A percentile compares a stretch with the other conserved stretches of the same genome.
Conservation (phyloP, 2,113 vertebrate genomes). For the Sarotherodon lohbergeri region DNA sequence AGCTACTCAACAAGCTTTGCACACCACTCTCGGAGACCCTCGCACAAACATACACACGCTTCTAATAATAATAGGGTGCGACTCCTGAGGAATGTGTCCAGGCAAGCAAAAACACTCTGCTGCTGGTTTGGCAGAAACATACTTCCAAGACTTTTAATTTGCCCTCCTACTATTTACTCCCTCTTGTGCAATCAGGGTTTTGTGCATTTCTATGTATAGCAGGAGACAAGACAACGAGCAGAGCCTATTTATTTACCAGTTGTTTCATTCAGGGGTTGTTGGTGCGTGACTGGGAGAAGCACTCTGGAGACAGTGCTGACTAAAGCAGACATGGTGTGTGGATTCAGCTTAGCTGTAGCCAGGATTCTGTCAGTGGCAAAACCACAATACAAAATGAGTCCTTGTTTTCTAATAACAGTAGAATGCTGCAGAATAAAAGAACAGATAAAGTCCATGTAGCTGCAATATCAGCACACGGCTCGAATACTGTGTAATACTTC, state of each 20-base stretch:
- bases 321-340: constrained; percentile 28
- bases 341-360: constrained; percentile 21
- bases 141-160: constrained; percentile 55
- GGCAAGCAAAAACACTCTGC: constrained; percentile 57
- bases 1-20: constrained; percentile 3
- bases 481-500: not conserved
- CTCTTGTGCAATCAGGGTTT: constrained; percentile 35
- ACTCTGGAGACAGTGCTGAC: constrained; percentile 38
- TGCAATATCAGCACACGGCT: not conserved
- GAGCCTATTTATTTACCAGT: constrained; percentile 51
- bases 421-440: not conserved
- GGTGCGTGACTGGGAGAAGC: constrained; percentile 48
- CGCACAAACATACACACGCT: not conserved
- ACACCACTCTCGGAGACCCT: not conserved
- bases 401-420: constrained; percentile 25
- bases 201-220: constrained; percentile 44
- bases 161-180: constrained; percentile 31
- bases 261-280: constrained; percentile 29
- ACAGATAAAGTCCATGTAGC: not conserved
- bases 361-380: constrained; percentile 33
- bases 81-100: constrained; percentile 59
- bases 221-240: constrained; percentile 38
- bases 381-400: constrained; percentile 25
- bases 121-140: constrained; percentile 45
- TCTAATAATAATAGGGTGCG: constrained; percentile 66